phyloP scores from a whole-genome alignment of 2,888 invertebrate species.

The Orgyia antiqua region DNA sequence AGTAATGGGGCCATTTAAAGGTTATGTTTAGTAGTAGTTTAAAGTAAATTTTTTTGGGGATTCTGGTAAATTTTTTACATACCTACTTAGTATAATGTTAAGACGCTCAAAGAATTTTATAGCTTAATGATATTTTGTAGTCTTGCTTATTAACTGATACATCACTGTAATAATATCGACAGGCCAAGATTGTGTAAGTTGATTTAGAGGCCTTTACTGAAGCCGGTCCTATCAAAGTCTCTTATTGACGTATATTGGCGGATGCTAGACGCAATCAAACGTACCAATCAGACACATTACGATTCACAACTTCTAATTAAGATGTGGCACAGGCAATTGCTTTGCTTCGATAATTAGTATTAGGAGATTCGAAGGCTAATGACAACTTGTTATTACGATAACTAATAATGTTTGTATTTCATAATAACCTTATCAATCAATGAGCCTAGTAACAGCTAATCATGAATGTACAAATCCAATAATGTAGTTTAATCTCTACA shows the following conservation, averaged over 20 bases:
- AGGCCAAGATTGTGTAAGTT: conserved; percentile 28
- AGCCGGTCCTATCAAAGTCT: conserved; percentile 38
- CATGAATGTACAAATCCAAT: no score
- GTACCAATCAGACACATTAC: conserved; percentile 41
- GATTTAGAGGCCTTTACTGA: conserved; percentile 26
- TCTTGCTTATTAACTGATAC: no score
- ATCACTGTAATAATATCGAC: no score
- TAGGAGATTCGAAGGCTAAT: conserved; percentile 6
- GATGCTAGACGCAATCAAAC: conserved; percentile 36
- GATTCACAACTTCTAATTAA: conserved; percentile 43
- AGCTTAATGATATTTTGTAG: no score
- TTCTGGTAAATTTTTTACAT: no score
- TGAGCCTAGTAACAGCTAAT: no score
- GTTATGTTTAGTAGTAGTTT: no score
- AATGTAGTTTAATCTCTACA: no score
- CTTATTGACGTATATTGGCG: conserved; percentile 28
- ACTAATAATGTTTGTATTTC: conserved; percentile 5
- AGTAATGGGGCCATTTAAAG: no score
- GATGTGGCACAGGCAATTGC: conserved; percentile 19
- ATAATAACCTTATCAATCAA: not conserved
- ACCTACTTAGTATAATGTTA: no score
- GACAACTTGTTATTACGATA: conserved; percentile 3
- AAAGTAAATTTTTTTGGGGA: no score
- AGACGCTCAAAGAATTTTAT: no score
- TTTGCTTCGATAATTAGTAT: conserved; percentile 12